Evolutionary conservation across 1,140 invertebrate species (phyloP).

Genomic region (Cherax quadricarinatus): DNA sequence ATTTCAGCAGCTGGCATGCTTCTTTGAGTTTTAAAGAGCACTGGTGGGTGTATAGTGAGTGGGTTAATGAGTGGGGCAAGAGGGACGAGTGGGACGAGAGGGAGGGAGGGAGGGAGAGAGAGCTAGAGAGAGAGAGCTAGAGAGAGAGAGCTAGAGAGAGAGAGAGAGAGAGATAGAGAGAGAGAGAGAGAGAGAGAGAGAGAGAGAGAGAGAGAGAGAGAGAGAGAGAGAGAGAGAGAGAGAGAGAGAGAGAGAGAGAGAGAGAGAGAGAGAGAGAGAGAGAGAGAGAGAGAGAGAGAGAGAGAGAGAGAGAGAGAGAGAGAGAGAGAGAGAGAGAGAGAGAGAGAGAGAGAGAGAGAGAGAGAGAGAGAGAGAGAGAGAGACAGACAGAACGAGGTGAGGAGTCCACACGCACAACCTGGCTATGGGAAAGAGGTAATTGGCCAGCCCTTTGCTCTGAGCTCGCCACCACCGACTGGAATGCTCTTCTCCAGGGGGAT

Average conservation of each 20-base stretch:
- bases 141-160: constrained; percentile 32
- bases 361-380: constrained; percentile 6
- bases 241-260: no score
- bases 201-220: constrained; percentile 40
- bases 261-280: constrained; percentile 15
- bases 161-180: neutral
- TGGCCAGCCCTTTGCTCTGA: no score
- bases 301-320: constrained; percentile 50
- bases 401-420: no score
- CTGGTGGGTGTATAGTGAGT: neutral
- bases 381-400: constrained; percentile 1
- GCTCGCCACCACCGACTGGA: no score
- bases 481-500: no score
- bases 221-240: constrained; percentile 41
- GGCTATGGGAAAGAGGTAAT: no score
- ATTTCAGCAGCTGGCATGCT: no score
- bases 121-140: constrained; percentile 24
- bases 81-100: no score
- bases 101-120: constrained; percentile 3
- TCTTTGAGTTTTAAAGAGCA: no score
- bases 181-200: constrained; percentile 36
- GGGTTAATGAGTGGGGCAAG: no score
- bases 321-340: constrained; percentile 50
- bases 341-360: constrained; percentile 42
- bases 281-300: constrained; percentile 50